Base-by-base conservation (phyloP, 2,797 vertebrate species). In the Sciaenops ocellatus region DNA sequence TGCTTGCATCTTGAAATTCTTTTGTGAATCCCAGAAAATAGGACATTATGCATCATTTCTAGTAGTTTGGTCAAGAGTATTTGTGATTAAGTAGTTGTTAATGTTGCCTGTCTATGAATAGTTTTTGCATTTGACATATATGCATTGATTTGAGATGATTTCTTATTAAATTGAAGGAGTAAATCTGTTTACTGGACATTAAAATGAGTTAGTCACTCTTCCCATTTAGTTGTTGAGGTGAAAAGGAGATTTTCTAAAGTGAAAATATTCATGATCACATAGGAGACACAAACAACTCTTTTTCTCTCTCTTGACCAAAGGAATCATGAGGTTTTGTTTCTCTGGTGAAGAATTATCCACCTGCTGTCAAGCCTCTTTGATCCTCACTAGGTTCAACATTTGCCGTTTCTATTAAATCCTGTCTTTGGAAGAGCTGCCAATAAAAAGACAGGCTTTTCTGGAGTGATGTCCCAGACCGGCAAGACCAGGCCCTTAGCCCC, bases 391-490 rank as follows among this genome's bases (percentile, higher is more conserved):
- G 79, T 87, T 84, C 82, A 89, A 85, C 73, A 73, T 85, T 79
- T 16, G n/a, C 79, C 44, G 51, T 91, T 90, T 90, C 72, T 34
- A 93, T 90, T 85, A 89, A 91, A 94, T 93, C 87, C 83, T 46
- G 63, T 87, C 85, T 92, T 93, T 90, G 81, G 87, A 80, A 71
- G 63, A 89, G 80, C 75, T 90, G 89, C 73, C 92, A 91, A 94
- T 92, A 89, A 85, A 87, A 86, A 83, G 73, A 79, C 28, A 1
- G 65, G 73, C 69, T 87, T 91, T 88, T 84, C 69, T 82, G 71
- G 82, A 87, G 87, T 82, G 69, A 88, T 91, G 83, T 87, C 79
- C 52, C 79, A 82, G 83, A 83, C 83, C 89, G 34, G 20, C 13
- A 9, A 86, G 90, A 90, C 73, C 67, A 79, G 80, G 84, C 86